Percentiles rank a stretch among this genome's conserved stretches.
Conservation (phyloP, 2,888 invertebrate genomes). For the Amblyteles armatorius region DNA sequence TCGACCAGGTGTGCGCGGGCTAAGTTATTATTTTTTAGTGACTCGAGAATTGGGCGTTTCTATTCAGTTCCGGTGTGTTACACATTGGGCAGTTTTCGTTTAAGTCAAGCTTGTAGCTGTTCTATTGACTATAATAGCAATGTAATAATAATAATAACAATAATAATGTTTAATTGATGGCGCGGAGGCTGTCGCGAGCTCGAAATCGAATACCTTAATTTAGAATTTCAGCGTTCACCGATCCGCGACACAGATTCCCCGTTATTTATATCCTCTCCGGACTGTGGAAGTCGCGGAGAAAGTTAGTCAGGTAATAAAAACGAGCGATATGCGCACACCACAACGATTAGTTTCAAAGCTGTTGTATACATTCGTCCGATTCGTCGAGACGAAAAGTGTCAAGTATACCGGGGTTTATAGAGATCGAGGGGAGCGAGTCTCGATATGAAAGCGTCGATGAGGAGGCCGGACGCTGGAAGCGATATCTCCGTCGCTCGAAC, state of each 20-base stretch:
- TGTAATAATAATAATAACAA: not conserved
- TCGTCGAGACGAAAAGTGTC: conserved; percentile 62
- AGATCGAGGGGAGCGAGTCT: conserved; percentile 29
- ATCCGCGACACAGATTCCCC: not conserved
- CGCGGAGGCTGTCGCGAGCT: not conserved
- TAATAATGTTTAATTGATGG: too few relatives aligned
- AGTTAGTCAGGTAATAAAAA: conserved; percentile 30
- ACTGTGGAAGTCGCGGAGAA: conserved; percentile 48
- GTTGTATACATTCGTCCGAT: conserved; percentile 3
- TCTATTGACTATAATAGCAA: not conserved
- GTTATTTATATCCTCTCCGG: conserved; percentile 26
- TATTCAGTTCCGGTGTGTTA: too few relatives aligned
- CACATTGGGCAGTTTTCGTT: too few relatives aligned
- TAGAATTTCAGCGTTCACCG: not conserved
- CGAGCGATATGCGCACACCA: not conserved
- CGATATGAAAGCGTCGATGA: conserved; percentile 64
- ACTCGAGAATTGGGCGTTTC: too few relatives aligned
- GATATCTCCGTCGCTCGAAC: conserved; percentile 35
- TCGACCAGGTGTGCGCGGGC: too few relatives aligned
- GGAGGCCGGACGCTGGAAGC: not conserved
- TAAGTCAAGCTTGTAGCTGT: too few relatives aligned
- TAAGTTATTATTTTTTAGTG: too few relatives aligned
- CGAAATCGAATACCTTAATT: not conserved
- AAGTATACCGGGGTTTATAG: conserved; percentile 28
- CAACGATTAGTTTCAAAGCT: not conserved